phyloP scores from a whole-genome alignment of 1,140 invertebrate genomes.

The Trypoxylus dichotomus region DNA sequence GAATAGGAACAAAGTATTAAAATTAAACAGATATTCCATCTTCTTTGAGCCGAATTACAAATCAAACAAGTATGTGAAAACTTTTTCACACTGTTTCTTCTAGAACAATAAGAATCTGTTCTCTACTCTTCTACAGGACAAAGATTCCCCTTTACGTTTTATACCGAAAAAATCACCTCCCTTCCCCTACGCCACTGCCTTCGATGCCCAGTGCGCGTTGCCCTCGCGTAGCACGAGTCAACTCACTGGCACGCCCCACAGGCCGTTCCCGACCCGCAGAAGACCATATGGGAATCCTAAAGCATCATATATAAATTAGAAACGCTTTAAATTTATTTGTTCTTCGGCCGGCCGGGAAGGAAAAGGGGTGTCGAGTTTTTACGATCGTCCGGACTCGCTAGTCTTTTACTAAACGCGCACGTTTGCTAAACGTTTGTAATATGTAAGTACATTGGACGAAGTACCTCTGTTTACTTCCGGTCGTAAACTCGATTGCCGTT shows the following conservation, averaged over 20 bases:
- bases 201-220: background rate
- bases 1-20: no score
- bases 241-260: background rate
- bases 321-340: constrained; percentile 14
- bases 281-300: constrained; percentile 11
- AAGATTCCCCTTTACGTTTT: no score
- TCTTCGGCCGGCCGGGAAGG: background rate
- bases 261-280: background rate
- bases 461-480: background rate
- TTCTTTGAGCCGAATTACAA: no score
- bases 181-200: background rate
- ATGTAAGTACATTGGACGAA: no score
- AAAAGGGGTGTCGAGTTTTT: constrained; percentile 8
- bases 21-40: no score
- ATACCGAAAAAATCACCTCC: no score
- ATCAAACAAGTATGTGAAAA: no score
- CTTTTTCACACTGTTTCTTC: no score
- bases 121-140: no score
- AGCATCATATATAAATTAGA: constrained; percentile 8
- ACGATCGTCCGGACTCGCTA: background rate
- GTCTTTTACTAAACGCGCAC: background rate
- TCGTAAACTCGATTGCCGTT: constrained; percentile 12
- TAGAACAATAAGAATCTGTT: no score
- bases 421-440: background rate
- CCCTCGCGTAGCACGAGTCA: constrained; percentile 9